Base-by-base conservation (phyloP, 1,140 invertebrate species). In the Heliothis subflexa region DNA sequence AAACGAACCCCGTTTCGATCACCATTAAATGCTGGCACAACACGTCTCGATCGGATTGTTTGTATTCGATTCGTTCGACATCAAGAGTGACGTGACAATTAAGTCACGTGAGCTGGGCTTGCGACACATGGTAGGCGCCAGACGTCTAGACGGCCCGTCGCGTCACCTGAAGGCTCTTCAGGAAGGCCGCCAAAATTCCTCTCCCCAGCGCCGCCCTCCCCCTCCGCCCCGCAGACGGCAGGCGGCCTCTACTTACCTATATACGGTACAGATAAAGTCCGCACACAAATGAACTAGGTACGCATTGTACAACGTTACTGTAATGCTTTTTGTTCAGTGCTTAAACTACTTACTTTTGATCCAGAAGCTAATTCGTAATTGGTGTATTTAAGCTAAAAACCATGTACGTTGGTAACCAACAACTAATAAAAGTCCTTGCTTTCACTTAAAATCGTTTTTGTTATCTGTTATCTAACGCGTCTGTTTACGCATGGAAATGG, bases 111-210 rank as follows among this genome's bases (percentile, higher is more conserved):
- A 84, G 59, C 52, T 52, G 16, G 68, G 79, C 71, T 80, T 75
- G 83, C 84, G 82, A 86, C 86, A 87, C 82, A 83, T 83, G 82
- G 86, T 85, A 85, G 88, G 86, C 88, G 89, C 86, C 90, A 90
- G 88, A 88, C 87, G 90, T 91, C 90, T 92, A 92, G 90, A 92
- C 89, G 78, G 80, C 33, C 83, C 77, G 86, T 76, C 86, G 85
- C 83, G 88, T 85, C 89, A 91, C 86, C 89, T 92, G 89, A 87
- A 90, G 87, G 82, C 89, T 92, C 85, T 91, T 87, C 83, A 88
- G 86, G 81, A 79, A 82, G 85, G 82, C 80, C 78, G 75, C 78
- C 86, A 80, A 83, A 85, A 82, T 75, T 76, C 78, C 59, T 73
- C 76, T 68, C 72, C 68, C 72, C 81, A 79, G 57, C 62, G 54